A percentile compares a stretch with the other conserved stretches of the same genome.
Evolutionary conservation across 2,113 vertebrate species (phyloP).

Genomic region (Echinops telfairi): DNA sequence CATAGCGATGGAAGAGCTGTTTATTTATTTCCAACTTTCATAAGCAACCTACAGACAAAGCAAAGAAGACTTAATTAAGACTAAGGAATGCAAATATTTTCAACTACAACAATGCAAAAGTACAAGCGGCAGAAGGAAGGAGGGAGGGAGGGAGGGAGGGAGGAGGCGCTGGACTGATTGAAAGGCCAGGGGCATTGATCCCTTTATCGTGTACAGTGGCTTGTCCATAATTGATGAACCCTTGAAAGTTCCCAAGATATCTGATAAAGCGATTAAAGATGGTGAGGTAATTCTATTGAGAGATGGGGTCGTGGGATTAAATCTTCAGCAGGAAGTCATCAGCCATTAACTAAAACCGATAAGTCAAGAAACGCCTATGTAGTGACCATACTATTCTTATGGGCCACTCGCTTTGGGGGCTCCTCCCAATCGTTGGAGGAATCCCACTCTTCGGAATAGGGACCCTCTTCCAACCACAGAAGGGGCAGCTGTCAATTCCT

Average conservation of each 20-base stretch:
- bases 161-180: fast-evolving
- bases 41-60: constrained; percentile 7
- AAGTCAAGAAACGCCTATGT: not conserved
- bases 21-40: not conserved
- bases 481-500: too few relatives aligned
- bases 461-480: not conserved
- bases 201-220: not conserved
- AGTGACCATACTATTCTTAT: not conserved
- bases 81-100: constrained; percentile 31
- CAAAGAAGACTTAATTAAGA: not conserved
- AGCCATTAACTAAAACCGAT: not conserved
- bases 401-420: not conserved
- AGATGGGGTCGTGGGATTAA: not conserved
- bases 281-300: not conserved
- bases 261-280: not conserved
- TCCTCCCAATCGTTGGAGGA: not conserved
- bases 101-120: not conserved
- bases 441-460: not conserved
- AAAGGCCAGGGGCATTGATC: not conserved
- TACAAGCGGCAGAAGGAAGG: not conserved
- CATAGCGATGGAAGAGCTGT: too few relatives aligned
- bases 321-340: not conserved
- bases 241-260: not conserved
- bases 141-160: too few relatives aligned
- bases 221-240: not conserved